These are phyloP conservation scores for Lophius piscatorius DNA, from an alignment of 2,113 vertebrate species.

Conservation along the genomic window DNA sequence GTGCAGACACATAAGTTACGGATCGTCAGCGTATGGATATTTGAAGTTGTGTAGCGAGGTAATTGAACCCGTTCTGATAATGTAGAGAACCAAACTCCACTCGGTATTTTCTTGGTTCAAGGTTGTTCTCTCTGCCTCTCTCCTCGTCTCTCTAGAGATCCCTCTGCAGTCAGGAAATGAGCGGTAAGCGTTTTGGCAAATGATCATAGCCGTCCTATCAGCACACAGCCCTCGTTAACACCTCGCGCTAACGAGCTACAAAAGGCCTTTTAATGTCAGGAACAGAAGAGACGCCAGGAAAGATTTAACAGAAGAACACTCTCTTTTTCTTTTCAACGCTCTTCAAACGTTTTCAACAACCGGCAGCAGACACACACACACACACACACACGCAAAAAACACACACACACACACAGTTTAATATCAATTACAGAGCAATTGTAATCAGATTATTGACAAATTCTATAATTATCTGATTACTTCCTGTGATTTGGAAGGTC, in stretches of 20 bases:
- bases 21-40: not conserved
- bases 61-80: not conserved
- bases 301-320: constrained; percentile 1
- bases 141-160: not conserved
- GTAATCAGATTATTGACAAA: not conserved
- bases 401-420: not conserved
- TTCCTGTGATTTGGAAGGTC: no score
- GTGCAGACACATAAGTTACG: not conserved
- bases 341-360: constrained; percentile 13
- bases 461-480: no score
- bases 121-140: not conserved
- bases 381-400: not conserved
- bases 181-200: constrained; percentile 10
- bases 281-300: constrained; percentile 23
- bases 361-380: not conserved
- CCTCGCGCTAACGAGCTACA: constrained; percentile 31
- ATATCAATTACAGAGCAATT: not conserved
- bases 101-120: not conserved
- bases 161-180: not conserved
- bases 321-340: constrained; percentile 10
- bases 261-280: constrained; percentile 27
- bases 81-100: not conserved
- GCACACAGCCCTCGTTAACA: constrained; percentile 32
- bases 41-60: no score
- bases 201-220: constrained; percentile 32